These are phyloP conservation scores for Gymnothorax reevesii DNA, from an alignment of 2,797 vertebrate species.

Conservation along the genomic window DNA sequence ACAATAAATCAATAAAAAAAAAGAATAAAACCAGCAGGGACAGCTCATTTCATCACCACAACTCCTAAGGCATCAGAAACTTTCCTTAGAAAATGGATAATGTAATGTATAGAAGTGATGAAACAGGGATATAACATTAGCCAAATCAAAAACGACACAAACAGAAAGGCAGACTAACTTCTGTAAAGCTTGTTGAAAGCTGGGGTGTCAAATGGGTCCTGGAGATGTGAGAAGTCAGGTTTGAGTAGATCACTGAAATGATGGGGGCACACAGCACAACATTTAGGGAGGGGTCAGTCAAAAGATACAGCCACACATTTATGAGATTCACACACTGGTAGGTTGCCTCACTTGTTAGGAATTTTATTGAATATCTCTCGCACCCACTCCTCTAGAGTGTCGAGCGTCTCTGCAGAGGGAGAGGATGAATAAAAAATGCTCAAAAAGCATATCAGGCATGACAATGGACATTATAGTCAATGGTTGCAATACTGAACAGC, in stretches of 20 bases:
- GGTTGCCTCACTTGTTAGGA: constrained; percentile 88
- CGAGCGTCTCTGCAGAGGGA: constrained; percentile 82
- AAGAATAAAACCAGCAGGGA: background rate
- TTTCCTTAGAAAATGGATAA: background rate
- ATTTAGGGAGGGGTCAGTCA: constrained; percentile 4
- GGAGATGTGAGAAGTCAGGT: constrained; percentile 84
- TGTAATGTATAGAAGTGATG: background rate
- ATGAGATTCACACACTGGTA: background rate
- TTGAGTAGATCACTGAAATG: constrained; percentile 74
- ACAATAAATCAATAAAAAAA: constrained; percentile 6
- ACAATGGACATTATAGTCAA: background rate
- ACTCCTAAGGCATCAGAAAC: background rate
- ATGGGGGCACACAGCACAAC: background rate
- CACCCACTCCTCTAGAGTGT: constrained; percentile 94
- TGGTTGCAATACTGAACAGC: background rate
- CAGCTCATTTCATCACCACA: background rate
- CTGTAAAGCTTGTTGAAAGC: constrained; percentile 92
- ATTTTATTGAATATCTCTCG: constrained; percentile 92
- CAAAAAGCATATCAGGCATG: constrained; percentile 10
- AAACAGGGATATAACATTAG: background rate
- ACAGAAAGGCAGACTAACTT: constrained; percentile 66
- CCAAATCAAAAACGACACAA: background rate
- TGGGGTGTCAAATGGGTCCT: constrained; percentile 88
- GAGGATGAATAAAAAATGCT: constrained; percentile 31
- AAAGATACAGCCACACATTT: background rate